Evolutionary conservation across 2,797 vertebrate species (phyloP), one percentile per base, ranked within the genome.

Genomic region (Babyrousa celebensis): DNA sequence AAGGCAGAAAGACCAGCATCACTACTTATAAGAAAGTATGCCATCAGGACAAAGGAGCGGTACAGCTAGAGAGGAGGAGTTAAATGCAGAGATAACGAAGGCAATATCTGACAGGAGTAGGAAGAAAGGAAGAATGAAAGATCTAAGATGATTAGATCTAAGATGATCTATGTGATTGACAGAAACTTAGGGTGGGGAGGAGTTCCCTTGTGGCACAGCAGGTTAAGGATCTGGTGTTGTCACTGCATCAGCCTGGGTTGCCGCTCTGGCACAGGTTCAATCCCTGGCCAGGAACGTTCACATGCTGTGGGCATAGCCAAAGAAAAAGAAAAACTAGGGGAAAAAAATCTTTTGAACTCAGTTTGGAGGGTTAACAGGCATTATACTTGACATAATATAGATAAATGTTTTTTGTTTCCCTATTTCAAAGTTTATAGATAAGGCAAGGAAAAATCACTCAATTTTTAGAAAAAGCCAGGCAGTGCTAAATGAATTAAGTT

Each of bases 351-450:
- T 54, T 65, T 97, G 11, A 85, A 54, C n/a, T 43, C 52, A 18
- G 32, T 40, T 80, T 77, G 29, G 15, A 92, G 78, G 82, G 62
- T 2, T 58, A 70, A 72, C 21, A 79, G 16, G 72, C 83, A 87
- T 14, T 87, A 12, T 72, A 72, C 62, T 83, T 85, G 36, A 70
- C 1, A 20, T 23, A 85, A 68, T 10, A 79, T 2, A 89, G 18
- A 48, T 65, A 65, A 40, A 40, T 25, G 0, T 68, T 86, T 79
- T 25, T 63, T 2, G 11, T 25, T 92, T 94, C 89, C 27, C 58
- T 79, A 17, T 83, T 86, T 80, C 78, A 77, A 94, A 92, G 48
- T 75, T 80, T 79, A 70, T 8, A 21, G 60, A 4, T 71, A 82
- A n/a, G 12, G 15, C 56, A 87, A 77, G 23, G 77, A 85, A 90